Evolutionary conservation across 2,888 invertebrate genomes (phyloP).

Genomic region (Eupithecia dodoneata): DNA sequence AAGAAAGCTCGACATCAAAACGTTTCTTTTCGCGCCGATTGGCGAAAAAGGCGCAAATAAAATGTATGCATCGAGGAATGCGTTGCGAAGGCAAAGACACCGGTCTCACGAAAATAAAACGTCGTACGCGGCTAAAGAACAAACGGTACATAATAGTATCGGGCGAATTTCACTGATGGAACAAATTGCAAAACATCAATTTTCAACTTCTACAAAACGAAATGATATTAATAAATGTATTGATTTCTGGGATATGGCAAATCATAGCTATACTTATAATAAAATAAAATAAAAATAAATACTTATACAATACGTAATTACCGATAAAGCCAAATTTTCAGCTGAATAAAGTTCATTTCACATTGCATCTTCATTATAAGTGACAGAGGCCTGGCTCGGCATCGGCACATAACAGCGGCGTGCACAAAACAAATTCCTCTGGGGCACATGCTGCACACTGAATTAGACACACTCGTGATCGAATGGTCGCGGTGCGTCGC

Average conservation of each 20-base stretch:
- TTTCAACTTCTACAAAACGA: not conserved
- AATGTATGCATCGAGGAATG: conserved; percentile 67
- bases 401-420: conserved; percentile 57
- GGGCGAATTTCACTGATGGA: not conserved
- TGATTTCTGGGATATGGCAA: not conserved
- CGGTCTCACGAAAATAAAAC: conserved; percentile 78
- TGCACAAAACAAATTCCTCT: conserved; percentile 80
- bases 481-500: conserved; percentile 60
- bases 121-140: conserved; percentile 49
- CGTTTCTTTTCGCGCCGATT: conserved; percentile 55
- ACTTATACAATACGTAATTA: not conserved
- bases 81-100: conserved; percentile 66
- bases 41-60: conserved; percentile 67
- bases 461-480: conserved; percentile 80
- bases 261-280: not conserved
- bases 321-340: not conserved
- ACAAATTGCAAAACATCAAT: too few relatives aligned
- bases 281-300: too few relatives aligned
- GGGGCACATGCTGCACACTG: conserved; percentile 76
- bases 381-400: conserved; percentile 38
- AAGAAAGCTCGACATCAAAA: conserved; percentile 60
- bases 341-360: conserved; percentile 10
- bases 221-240: too few relatives aligned
- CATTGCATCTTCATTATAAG: conserved; percentile 12
- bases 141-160: conserved; percentile 13